Conservation (phyloP, 1,140 invertebrate genomes). For the Andrena cerasifolii region DNA sequence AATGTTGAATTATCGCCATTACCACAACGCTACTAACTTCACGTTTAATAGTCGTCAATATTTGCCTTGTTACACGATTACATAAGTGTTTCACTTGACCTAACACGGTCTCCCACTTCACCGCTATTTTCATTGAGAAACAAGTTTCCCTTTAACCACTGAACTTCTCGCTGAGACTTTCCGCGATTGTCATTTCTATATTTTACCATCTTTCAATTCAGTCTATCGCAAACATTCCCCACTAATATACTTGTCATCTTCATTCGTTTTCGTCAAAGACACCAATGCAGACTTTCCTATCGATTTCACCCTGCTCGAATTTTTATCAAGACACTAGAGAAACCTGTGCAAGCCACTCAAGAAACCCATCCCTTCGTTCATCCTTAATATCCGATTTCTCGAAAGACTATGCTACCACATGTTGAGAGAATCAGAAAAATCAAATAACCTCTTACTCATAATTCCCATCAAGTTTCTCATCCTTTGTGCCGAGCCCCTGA, state of each 20-base stretch:
- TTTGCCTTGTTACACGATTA: background rate
- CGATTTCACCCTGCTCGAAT: background rate
- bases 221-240: no score
- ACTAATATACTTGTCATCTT: background rate
- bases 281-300: background rate
- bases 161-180: background rate
- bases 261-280: background rate
- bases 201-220: no score
- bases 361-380: no score
- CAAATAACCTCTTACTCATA: no score
- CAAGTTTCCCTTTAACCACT: background rate
- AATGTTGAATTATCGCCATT: background rate
- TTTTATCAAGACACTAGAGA: background rate
- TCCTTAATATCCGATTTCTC: no score
- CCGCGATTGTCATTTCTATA: background rate
- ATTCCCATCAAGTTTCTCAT: no score
- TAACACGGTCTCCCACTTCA: background rate
- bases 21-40: background rate
- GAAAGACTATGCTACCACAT: no score
- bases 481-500: no score
- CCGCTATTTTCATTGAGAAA: constrained; percentile 5
- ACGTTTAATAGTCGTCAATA: background rate
- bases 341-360: no score
- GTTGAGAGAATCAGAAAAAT: no score
- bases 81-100: constrained; percentile 13